A percentile compares a stretch with the other conserved stretches of the same genome.
Evolutionary conservation across 2,888 invertebrate genomes (phyloP).

Genomic region (Acronicta leporina): DNA sequence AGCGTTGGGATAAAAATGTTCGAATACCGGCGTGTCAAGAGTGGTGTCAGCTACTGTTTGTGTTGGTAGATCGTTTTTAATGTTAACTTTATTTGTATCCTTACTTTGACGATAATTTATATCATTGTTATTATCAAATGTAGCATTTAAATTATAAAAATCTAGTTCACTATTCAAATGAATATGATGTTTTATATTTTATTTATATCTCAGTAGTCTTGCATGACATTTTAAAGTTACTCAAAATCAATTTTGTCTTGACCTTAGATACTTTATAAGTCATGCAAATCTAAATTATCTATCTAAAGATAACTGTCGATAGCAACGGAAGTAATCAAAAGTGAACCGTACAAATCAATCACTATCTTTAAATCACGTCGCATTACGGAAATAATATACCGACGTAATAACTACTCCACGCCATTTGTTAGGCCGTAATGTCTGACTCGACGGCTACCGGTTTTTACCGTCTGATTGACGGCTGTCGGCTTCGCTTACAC

Average conservation of each 20-base stretch:
- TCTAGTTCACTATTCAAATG: background rate
- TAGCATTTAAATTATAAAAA: background rate
- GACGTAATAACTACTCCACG: constrained; percentile 72
- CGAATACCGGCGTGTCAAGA: constrained; percentile 54
- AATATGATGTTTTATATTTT: background rate
- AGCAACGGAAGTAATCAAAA: constrained; percentile 52
- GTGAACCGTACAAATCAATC: constrained; percentile 52
- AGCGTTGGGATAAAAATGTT: constrained; percentile 66
- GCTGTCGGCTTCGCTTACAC: constrained; percentile 86
- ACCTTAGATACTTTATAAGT: constrained; percentile 32
- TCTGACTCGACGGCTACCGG: constrained; percentile 86
- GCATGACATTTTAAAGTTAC: constrained; percentile 18
- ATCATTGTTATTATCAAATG: background rate
- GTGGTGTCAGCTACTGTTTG: constrained; percentile 62
- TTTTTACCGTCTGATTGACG: constrained; percentile 88
- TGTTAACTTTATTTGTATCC: constrained; percentile 1
- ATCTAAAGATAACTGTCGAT: constrained; percentile 35
- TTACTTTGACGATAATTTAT: background rate
- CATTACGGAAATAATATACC: constrained; percentile 60
- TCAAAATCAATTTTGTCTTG: constrained; percentile 17
- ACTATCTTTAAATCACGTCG: constrained; percentile 55
- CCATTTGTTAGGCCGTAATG: constrained; percentile 83
- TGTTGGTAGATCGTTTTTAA: constrained; percentile 38
- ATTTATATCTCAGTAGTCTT: constrained; percentile 17
- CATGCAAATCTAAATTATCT: constrained; percentile 24